These are phyloP conservation scores for Anoplius nigerrimus DNA, from an alignment of 2,888 invertebrate genomes.

Conservation along the genomic window DNA sequence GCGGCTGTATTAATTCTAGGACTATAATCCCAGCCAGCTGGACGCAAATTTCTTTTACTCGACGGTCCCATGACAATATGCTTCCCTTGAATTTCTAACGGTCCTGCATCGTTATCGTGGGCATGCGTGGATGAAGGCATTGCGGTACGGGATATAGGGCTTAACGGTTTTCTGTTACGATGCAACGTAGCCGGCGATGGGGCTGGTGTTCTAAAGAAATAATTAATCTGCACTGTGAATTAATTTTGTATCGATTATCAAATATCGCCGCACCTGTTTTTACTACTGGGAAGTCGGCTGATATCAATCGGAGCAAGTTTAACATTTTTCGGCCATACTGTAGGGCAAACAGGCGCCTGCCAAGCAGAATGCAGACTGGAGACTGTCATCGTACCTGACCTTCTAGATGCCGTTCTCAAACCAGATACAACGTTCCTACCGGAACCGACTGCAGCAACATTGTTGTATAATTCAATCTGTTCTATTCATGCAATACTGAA, in stretches of 20 bases:
- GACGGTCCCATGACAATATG: constrained; percentile 54
- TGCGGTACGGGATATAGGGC: constrained; percentile 61
- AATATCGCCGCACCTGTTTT: constrained; percentile 59
- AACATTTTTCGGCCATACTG: constrained; percentile 68
- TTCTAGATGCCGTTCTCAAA: constrained; percentile 52
- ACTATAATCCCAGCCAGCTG: constrained; percentile 49
- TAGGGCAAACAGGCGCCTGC: constrained; percentile 65
- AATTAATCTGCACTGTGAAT: not conserved
- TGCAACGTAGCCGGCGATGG: constrained; percentile 52
- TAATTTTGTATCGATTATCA: not conserved
- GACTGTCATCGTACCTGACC: constrained; percentile 52
- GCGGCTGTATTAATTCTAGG: constrained; percentile 42
- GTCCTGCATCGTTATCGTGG: constrained; percentile 37
- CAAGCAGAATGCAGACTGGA: constrained; percentile 67
- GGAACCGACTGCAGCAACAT: constrained; percentile 26
- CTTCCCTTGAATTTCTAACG: constrained; percentile 63
- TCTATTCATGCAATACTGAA: not conserved
- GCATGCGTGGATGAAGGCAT: constrained; percentile 51
- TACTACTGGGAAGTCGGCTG: constrained; percentile 65
- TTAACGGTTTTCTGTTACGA: constrained; percentile 61
- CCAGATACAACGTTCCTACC: constrained; percentile 37
- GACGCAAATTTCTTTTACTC: constrained; percentile 45
- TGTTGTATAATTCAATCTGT: not conserved
- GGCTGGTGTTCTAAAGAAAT: constrained; percentile 47
- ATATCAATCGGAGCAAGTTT: constrained; percentile 70